Base-by-base conservation (phyloP, 2,113 vertebrate species). In the Synchiropus splendidus region DNA sequence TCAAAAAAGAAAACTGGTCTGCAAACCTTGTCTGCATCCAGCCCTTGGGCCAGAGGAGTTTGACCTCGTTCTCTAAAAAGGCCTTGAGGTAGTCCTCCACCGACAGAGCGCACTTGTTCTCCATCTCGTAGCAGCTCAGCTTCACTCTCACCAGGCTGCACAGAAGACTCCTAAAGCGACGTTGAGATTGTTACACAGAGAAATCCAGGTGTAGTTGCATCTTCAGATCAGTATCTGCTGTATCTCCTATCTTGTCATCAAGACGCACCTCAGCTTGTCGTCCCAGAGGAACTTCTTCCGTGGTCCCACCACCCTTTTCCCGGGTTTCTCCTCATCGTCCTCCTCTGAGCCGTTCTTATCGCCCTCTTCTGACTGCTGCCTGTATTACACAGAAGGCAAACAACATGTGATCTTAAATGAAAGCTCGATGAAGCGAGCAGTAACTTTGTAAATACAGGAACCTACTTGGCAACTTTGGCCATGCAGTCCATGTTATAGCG, bases 71-170 rank as follows among this genome's bases (percentile, higher is more conserved):
- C 81, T 99, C 95, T 83, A 99, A 89, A 74, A 99, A 99, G 53
- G 85, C 86, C 82, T 99, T 99, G 79, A 99, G 90, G 85, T 99
- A 99, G 86, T 99, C 95, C 83, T 99, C 94, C 66, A 89, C 89
- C 55, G 94, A 92, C 62, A 94, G 89, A 64, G 88, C 86, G 84
- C 87, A 90, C 85, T 94, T 95, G 76, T 84, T 89, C 82, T 97
- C 92, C 82, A 92, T 87, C 72, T 95, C 90, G 39, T 94, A 98
- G 76, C 95, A 97, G 82, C 91, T 89, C 75, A 99, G 86, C 79
- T 99, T 99, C 75, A 94, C 94, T 58, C 89, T 88, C 60, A 99
- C 90, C 72, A 99, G 77, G 60, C 89, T 92, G 85, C 95, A 98
- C 68, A 99, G 86, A 69, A 97, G 66, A 39, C 48, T 76, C 70